phyloP scores from a whole-genome alignment of 2,888 invertebrate genomes.

The Xestia rhomboidea region DNA sequence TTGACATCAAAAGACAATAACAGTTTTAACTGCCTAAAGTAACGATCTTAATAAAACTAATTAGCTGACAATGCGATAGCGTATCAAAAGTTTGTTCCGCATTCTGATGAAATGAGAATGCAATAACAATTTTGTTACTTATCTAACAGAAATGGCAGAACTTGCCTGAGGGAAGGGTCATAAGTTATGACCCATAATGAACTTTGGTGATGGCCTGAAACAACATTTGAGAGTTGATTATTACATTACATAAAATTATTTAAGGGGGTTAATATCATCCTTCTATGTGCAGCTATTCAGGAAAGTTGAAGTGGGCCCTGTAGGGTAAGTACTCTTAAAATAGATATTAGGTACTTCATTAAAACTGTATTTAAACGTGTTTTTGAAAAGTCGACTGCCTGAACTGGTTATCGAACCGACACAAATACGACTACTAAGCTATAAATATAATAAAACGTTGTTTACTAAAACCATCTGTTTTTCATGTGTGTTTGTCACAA shows the following conservation, averaged over 20 bases:
- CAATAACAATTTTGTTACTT: constrained; percentile 55
- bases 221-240: constrained; percentile 41
- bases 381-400: background rate
- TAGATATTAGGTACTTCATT: background rate
- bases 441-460: background rate
- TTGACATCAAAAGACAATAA: constrained; percentile 1
- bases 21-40: background rate
- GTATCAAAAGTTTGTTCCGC: constrained; percentile 37
- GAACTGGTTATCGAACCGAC: background rate
- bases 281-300: background rate
- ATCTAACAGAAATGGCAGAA: constrained; percentile 47
- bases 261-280: background rate
- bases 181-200: constrained; percentile 47
- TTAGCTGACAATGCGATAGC: constrained; percentile 37
- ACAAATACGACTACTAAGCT: background rate
- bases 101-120: constrained; percentile 32
- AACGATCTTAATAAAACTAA: constrained; percentile 27
- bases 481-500: background rate
- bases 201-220: constrained; percentile 42
- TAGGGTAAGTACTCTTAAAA: background rate
- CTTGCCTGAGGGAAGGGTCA: constrained; percentile 40
- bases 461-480: background rate
- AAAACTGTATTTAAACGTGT: background rate
- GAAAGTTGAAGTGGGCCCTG: background rate
- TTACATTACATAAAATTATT: constrained; percentile 32